Evolutionary conservation across 1,140 invertebrate genomes (phyloP), one percentile per base, ranked within the genome.

Genomic region (Geopemphigus sp.): DNA sequence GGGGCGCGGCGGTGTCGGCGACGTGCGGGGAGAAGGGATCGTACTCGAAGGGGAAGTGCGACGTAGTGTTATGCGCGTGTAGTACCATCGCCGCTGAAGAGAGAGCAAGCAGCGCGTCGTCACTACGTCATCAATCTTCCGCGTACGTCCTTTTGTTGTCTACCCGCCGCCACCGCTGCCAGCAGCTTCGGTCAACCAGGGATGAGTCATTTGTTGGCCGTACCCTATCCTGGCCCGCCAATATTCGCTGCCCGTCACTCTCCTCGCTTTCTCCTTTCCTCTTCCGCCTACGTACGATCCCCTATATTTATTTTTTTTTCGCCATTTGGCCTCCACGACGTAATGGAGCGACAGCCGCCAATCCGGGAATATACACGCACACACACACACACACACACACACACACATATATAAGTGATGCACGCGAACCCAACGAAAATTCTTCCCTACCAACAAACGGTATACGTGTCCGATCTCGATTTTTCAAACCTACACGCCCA

Each of bases 191-290:
- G 73, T 76, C 73, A 61, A 61, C 73, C 56, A 47, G 73, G 56
- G 56, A 76, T 76, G 73, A 76, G 73, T 76, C 73, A 76, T 76
- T 76, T 76, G 73, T 61, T 61, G 73, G 73, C 56, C 29, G 19
- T 24, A 29, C 54, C 29, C 56, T 59, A 8, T 45, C 45, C 45
- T 8, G 29, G 47, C 22, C 12, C 39, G 10, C 32, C 29, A 22
- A 57, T 59, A 26, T 61, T 56, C 73, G n/a, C 39, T 22, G 63
- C 19, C 19, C 29, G 14, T 12, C 63, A n/a, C 63, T 39, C 56
- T 39, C n/a, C 29, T 5, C 22, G n/a, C n/a, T n/a, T n/a, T n/a
- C n/a, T n/a, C n/a, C n/a, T n/a, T n/a, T n/a, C n/a, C n/a, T n/a
- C n/a, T n/a, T n/a, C n/a, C n/a, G n/a, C n/a, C n/a, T n/a, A 50